Evolutionary conservation across 2,888 invertebrate species (phyloP).

Genomic region (Tetheella fluctuosa): DNA sequence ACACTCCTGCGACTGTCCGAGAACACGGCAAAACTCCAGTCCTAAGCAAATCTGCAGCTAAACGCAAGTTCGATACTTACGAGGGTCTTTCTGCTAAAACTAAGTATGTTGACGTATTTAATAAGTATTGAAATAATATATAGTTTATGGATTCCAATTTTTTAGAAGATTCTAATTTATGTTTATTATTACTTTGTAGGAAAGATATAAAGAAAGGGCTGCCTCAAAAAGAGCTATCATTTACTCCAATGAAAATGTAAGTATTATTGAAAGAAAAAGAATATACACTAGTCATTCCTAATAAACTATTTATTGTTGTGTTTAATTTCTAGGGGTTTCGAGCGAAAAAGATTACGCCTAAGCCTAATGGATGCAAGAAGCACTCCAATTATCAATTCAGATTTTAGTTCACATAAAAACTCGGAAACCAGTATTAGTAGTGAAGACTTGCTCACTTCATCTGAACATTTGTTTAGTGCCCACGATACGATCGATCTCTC

Average conservation of each 20-base stretch:
- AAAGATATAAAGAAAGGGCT: conserved; percentile 85
- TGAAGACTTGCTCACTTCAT: conserved; percentile 73
- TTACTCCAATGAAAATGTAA: conserved; percentile 86
- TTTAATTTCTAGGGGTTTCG: conserved; percentile 64
- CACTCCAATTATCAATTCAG: conserved; percentile 68
- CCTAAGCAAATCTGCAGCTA: conserved; percentile 85
- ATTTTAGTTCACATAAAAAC: conserved; percentile 65
- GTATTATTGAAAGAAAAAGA: conserved; percentile 43
- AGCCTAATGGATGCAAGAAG: conserved; percentile 75
- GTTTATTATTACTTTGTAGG: conserved; percentile 69
- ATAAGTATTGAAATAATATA: background rate
- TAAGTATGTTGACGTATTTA: conserved; percentile 76
- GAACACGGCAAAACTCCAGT: conserved; percentile 83
- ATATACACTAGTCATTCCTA: background rate
- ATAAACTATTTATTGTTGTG: background rate
- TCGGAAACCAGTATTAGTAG: conserved; percentile 74
- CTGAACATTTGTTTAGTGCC: conserved; percentile 73
- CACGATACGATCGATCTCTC: conserved; percentile 76
- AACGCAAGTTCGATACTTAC: conserved; percentile 85
- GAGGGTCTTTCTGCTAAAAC: conserved; percentile 87
- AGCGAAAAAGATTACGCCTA: conserved; percentile 75
- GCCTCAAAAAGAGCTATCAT: conserved; percentile 85
- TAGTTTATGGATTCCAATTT: no score
- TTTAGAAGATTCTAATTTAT: background rate
- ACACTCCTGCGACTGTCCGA: conserved; percentile 77